Percentiles rank a stretch among this genome's conserved stretches.
Evolutionary conservation across 1,140 invertebrate genomes (phyloP).

Genomic region (Brachionus rubens): DNA sequence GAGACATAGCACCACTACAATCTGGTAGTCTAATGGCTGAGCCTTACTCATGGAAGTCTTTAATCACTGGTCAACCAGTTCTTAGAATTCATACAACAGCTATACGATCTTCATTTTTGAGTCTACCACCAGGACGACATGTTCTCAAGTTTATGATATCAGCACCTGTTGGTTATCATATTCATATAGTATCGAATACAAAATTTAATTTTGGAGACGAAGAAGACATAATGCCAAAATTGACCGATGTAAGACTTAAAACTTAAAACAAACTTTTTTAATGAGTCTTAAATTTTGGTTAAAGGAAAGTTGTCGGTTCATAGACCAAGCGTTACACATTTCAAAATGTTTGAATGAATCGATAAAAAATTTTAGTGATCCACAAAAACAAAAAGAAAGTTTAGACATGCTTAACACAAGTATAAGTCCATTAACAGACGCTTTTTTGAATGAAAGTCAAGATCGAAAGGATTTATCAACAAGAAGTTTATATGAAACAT

Average conservation of each 20-base stretch:
- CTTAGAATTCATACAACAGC: slow-evolving; percentile 55
- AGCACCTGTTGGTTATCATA: slow-evolving; percentile 55
- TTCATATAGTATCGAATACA: slow-evolving; percentile 56
- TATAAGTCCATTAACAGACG: slow-evolving; percentile 18
- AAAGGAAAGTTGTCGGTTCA: slow-evolving; percentile 59
- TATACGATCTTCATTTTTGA: slow-evolving; percentile 48
- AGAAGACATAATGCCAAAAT: slow-evolving; percentile 57
- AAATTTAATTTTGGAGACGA: slow-evolving; percentile 60
- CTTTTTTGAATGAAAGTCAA: neutral
- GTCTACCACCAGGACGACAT: slow-evolving; percentile 51
- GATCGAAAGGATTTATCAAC: neutral
- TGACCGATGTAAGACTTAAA: slow-evolving; percentile 54
- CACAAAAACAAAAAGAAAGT: slow-evolving; percentile 66
- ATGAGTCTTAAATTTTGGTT: neutral
- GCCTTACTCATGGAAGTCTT: slow-evolving; percentile 59
- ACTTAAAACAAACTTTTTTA: neutral
- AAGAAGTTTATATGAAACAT: slow-evolving; percentile 49
- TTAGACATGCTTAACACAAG: slow-evolving; percentile 57
- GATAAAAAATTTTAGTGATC: slow-evolving; percentile 53
- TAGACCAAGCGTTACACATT: slow-evolving; percentile 55
- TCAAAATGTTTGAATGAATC: slow-evolving; percentile 55
- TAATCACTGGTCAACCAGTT: slow-evolving; percentile 58
- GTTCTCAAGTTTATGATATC: slow-evolving; percentile 57
- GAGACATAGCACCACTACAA: slow-evolving; percentile 49
- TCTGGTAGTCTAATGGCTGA: slow-evolving; percentile 56